These are phyloP conservation scores for Cydia fagiglandana DNA, from an alignment of 1,140 invertebrate genomes.

Conservation along the genomic window DNA sequence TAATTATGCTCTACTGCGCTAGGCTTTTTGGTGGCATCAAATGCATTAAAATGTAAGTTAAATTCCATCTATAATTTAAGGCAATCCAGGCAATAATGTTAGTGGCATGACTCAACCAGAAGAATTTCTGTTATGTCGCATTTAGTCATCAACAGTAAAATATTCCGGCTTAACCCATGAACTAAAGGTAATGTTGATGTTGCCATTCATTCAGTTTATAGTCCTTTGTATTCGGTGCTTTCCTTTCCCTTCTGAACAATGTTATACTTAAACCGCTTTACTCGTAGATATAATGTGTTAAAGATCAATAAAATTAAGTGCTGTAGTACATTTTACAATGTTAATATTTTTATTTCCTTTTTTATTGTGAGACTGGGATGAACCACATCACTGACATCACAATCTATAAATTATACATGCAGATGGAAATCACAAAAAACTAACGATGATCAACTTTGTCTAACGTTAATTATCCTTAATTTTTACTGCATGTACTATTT, in stretches of 20 bases:
- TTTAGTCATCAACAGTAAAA: conserved; percentile 8
- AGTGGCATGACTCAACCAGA: not conserved
- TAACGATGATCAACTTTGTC: too few relatives aligned
- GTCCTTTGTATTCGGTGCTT: conserved; percentile 26
- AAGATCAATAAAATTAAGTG: not conserved
- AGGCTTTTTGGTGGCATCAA: not conserved
- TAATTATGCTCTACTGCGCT: not conserved
- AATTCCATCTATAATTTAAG: not conserved
- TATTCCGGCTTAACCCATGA: conserved; percentile 13
- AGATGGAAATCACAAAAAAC: too few relatives aligned
- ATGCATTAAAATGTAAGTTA: not conserved
- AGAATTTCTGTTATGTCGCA: conserved; percentile 14
- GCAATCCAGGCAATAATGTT: not conserved
- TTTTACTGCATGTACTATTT: too few relatives aligned
- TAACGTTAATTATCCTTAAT: too few relatives aligned
- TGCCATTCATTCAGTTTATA: conserved; percentile 15
- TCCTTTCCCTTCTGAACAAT: conserved; percentile 9
- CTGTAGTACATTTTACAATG: not conserved
- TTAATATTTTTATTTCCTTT: too few relatives aligned
- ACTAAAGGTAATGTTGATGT: conserved; percentile 20
- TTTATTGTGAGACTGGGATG: too few relatives aligned
- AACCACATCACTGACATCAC: too few relatives aligned
- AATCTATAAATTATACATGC: too few relatives aligned
- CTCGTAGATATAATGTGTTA: not conserved
- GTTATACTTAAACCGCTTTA: not conserved